These are phyloP conservation scores for Tetraodon nigroviridis DNA, from an alignment of 2,113 vertebrate species.

Conservation along the genomic window DNA sequence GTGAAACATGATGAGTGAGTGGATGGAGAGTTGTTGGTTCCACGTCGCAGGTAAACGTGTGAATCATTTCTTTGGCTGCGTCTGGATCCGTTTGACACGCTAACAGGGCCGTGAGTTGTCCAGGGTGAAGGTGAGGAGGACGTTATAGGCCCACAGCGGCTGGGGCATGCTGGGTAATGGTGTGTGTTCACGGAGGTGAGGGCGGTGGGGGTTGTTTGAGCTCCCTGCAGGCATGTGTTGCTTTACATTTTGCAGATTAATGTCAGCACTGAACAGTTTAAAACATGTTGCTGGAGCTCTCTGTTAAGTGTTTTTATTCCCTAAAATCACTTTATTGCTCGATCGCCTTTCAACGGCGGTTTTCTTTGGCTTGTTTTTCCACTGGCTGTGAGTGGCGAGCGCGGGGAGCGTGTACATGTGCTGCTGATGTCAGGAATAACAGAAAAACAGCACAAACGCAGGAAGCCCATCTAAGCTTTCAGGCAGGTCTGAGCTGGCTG, in stretches of 20 bases:
- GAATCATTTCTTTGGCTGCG: background rate
- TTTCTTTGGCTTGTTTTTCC: background rate
- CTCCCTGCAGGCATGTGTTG: slow-evolving; percentile 12
- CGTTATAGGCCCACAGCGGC: slow-evolving; percentile 34
- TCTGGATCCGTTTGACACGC: slow-evolving; percentile 46
- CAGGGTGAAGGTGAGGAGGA: slow-evolving; percentile 27
- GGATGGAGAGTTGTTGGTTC: slow-evolving; percentile 1
- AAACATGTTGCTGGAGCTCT: background rate
- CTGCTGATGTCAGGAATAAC: background rate
- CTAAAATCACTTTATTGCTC: background rate
- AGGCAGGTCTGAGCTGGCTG: no score
- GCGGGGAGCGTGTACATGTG: background rate
- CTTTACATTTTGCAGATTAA: slow-evolving; percentile 5
- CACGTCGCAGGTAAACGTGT: background rate
- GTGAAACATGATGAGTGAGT: slow-evolving; percentile 9
- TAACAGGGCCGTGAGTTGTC: slow-evolving; percentile 9
- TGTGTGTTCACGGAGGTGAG: slow-evolving; percentile 25
- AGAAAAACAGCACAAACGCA: background rate
- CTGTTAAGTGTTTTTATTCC: background rate
- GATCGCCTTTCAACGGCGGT: background rate
- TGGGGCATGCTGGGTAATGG: slow-evolving; percentile 37
- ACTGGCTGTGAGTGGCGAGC: no score
- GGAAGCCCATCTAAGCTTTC: no score
- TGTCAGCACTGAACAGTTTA: background rate
- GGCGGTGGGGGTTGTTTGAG: slow-evolving; percentile 43